Base-by-base conservation (phyloP, 2,888 invertebrate species). In the Calliopum simillimum region DNA sequence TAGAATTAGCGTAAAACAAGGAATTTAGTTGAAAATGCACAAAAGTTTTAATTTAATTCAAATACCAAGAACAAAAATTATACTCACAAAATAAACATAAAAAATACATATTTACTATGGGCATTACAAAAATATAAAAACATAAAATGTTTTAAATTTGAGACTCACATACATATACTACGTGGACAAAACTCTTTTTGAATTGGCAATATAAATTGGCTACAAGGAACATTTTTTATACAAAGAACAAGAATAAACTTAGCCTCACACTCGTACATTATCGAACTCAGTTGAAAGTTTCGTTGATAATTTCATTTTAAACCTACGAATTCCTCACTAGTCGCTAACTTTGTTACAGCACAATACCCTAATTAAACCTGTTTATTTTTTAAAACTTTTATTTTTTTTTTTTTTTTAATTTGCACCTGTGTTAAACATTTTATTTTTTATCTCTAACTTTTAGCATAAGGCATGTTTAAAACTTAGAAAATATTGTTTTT, bases 241-340 rank as follows among this genome's bases (percentile, higher is more conserved):
- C 13, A n/a, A 46, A 41, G 19, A 49, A 59, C 68, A 16, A 21
- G 68, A 67, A 69, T 63, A 69, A 69, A 33, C n/a, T 33, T 33
- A 33, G 33, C 8, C 2, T 33, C 8, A 8, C 2, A 33, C n/a
- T n/a, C n/a, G n/a, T n/a, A n/a, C n/a, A n/a, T n/a, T 33, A 33
- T 33, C 33, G n/a, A 33, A 33, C 5, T 1, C 2, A 33, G 33
- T 8, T 33, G 8, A 33, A 25, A 4, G 41, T 44, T 46, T 44
- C 8, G 43, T 71, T 71, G 71, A 71, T 71, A 68, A 71, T 71
- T 64, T 68, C 71, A 68, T 71, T 71, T 71, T 68, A 59, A 53
- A 58, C 8, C 33, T 33, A 2, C 33, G 33, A 33, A 8, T 33
- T 33, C 33, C 33, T 33, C 47, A 13, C 33, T 4, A 44, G 46